phyloP scores from a whole-genome alignment of 2,113 vertebrate genomes.

The Tragelaphus buxtoni region DNA sequence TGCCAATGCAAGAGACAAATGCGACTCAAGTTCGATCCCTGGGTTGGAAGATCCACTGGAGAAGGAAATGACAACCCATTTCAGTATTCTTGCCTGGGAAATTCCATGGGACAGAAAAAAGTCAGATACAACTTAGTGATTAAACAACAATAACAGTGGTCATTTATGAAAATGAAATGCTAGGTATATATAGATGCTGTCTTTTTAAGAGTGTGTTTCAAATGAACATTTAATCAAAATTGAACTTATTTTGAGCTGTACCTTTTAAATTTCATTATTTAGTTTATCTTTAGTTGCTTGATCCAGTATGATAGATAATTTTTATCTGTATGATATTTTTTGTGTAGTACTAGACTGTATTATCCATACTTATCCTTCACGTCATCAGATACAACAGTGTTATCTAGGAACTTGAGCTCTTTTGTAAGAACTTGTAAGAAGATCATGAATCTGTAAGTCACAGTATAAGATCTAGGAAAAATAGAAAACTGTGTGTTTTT shows the following conservation, averaged over 20 bases:
- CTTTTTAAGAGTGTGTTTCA: constrained; percentile 18
- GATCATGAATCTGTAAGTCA: constrained; percentile 16
- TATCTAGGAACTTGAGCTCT: neutral
- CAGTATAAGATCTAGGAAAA: neutral
- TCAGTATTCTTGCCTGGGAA: neutral
- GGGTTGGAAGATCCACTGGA: neutral
- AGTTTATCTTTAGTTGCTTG: neutral
- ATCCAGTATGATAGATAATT: neutral
- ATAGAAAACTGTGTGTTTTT: neutral
- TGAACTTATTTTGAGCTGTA: constrained; percentile 11
- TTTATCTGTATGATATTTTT: neutral
- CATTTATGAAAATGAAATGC: constrained; percentile 25
- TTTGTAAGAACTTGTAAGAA: neutral
- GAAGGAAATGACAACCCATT: neutral
- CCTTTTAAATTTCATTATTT: constrained; percentile 18
- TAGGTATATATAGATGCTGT: neutral
- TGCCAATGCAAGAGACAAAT: neutral
- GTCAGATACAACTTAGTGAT: neutral
- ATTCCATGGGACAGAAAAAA: neutral
- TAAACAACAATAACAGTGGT: neutral
- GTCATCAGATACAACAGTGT: neutral
- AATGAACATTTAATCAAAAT: constrained; percentile 24
- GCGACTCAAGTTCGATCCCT: neutral
- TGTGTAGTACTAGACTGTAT: neutral
- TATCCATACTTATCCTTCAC: neutral